Conservation (phyloP, 1,140 invertebrate genomes). For the Platyscapa corneri region DNA sequence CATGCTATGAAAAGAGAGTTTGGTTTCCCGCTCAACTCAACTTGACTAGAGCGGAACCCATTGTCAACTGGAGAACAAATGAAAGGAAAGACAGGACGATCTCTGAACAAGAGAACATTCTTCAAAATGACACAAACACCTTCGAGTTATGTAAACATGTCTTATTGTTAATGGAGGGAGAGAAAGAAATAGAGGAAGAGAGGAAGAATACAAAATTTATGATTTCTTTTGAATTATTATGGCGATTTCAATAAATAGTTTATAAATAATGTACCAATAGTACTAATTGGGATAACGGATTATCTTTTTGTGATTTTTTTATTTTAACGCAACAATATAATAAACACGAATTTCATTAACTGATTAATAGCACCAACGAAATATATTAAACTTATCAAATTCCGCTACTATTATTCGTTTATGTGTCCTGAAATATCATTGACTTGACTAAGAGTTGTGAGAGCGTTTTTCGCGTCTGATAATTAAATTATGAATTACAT, state of each 20-base stretch:
- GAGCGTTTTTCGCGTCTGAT: no score
- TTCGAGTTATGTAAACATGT: slow-evolving; percentile 54
- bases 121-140: slow-evolving; percentile 58
- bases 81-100: slow-evolving; percentile 43
- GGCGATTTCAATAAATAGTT: neutral
- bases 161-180: slow-evolving; percentile 51
- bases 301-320: no score
- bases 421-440: no score
- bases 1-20: slow-evolving; percentile 27
- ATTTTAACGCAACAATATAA: no score
- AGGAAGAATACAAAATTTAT: neutral
- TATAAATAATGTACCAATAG: neutral
- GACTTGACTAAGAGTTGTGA: no score
- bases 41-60: slow-evolving; percentile 26
- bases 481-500: no score
- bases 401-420: no score
- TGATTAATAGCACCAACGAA: no score
- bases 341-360: no score
- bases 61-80: slow-evolving; percentile 29
- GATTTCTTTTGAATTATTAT: neutral
- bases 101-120: slow-evolving; percentile 53
- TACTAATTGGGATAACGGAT: no score
- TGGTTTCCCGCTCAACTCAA: slow-evolving; percentile 25
- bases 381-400: no score
- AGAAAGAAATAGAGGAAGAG: neutral